These are phyloP conservation scores for Dendrocincla fuliginosa DNA, from an alignment of 2,797 vertebrate genomes.

Conservation along the genomic window DNA sequence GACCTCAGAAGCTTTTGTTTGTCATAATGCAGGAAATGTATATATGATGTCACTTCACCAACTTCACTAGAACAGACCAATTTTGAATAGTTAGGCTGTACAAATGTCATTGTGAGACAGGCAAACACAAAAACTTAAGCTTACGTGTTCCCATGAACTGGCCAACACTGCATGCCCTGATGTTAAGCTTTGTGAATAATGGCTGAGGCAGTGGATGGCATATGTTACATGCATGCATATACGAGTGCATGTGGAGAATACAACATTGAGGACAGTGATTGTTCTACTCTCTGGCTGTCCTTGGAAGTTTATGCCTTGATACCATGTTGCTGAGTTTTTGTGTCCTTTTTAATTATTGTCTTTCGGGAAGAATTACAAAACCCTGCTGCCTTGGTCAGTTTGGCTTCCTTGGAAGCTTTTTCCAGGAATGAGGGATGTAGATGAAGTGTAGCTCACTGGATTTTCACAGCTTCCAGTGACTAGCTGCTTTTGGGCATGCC, in stretches of 20 bases:
- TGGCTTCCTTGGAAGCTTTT: background rate
- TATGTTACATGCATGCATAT: background rate
- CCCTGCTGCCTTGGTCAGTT: background rate
- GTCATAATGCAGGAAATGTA: background rate
- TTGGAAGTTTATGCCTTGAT: background rate
- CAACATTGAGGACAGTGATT: background rate
- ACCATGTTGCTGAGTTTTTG: background rate
- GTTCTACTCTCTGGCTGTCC: background rate
- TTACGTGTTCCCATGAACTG: background rate
- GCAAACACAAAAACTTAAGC: background rate
- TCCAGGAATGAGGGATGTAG: background rate
- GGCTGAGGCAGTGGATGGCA: background rate
- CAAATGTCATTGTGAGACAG: background rate
- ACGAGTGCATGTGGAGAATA: background rate
- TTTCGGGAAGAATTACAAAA: background rate
- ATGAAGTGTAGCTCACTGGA: background rate
- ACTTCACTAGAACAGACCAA: background rate
- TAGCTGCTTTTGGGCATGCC: background rate
- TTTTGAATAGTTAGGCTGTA: background rate
- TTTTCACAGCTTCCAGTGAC: background rate
- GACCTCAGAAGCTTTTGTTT: background rate
- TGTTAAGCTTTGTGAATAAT: background rate
- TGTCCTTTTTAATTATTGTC: background rate
- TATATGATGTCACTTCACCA: background rate
- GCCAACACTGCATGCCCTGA: constrained; percentile 8